These are phyloP conservation scores for Triplophysa tibetana DNA, from an alignment of 2,113 vertebrate genomes.

Conservation along the genomic window DNA sequence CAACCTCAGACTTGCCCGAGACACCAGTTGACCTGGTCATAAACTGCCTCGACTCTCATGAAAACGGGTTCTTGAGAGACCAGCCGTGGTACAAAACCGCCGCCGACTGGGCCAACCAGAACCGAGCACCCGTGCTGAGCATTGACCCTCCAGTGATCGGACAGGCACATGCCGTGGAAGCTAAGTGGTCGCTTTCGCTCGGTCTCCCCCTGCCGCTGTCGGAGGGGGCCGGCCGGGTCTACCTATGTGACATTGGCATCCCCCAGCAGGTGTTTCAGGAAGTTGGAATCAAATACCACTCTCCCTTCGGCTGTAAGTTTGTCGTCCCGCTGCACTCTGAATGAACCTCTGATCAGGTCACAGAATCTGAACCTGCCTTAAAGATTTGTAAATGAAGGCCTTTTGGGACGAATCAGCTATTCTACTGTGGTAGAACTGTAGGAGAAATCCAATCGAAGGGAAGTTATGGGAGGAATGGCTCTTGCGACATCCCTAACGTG, in stretches of 20 bases:
- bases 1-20: slow-evolving; percentile 84
- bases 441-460: neutral
- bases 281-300: slow-evolving; percentile 94
- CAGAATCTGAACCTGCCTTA: slow-evolving; percentile 49
- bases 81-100: slow-evolving; percentile 96
- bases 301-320: slow-evolving; percentile 96
- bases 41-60: slow-evolving; percentile 95
- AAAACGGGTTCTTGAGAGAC: slow-evolving; percentile 91
- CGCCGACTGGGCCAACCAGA: slow-evolving; percentile 96
- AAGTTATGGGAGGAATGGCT: slow-evolving; percentile 17
- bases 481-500: slow-evolving; percentile 1
- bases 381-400: slow-evolving; percentile 20
- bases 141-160: slow-evolving; percentile 90
- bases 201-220: slow-evolving; percentile 88
- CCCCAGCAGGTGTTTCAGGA: slow-evolving; percentile 94
- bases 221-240: slow-evolving; percentile 87
- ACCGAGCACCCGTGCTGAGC: slow-evolving; percentile 92
- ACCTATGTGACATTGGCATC: slow-evolving; percentile 95
- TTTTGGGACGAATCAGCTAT: neutral
- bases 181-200: slow-evolving; percentile 95
- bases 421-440: slow-evolving; percentile 18
- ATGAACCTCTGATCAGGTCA: slow-evolving; percentile 56
- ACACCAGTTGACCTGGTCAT: slow-evolving; percentile 96
- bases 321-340: slow-evolving; percentile 94
- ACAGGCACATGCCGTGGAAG: slow-evolving; percentile 86